A percentile compares a stretch with the other conserved stretches of the same genome.
phyloP scores from a whole-genome alignment of 1,140 invertebrate species.

The Papilio glaucus region DNA sequence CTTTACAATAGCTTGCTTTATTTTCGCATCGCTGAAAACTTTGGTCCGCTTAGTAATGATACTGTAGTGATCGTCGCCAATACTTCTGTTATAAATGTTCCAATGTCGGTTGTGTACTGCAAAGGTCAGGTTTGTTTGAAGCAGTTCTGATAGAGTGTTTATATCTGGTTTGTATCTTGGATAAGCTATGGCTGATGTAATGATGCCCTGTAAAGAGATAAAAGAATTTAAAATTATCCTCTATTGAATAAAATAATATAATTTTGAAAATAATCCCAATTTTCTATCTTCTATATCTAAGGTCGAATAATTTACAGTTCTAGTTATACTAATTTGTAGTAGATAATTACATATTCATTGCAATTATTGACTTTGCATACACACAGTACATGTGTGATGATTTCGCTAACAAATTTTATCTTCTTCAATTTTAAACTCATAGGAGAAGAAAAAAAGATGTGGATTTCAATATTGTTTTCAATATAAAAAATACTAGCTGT shows the following conservation, averaged over 20 bases:
- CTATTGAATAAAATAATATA: too few species aligned
- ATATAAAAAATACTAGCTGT: too few species aligned
- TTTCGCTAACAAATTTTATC: too few species aligned
- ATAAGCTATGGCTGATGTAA: conserved; percentile 74
- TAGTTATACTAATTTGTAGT: too few species aligned
- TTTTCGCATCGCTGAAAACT: conserved; percentile 62
- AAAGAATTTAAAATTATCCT: neutral
- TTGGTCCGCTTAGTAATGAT: conserved; percentile 56
- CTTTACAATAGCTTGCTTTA: conserved; percentile 63
- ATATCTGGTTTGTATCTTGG: conserved; percentile 69
- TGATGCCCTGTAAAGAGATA: conserved; percentile 62
- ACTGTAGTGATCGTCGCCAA: conserved; percentile 49
- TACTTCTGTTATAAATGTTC: conserved; percentile 58
- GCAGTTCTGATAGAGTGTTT: conserved; percentile 58
- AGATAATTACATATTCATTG: too few species aligned
- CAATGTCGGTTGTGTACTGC: conserved; percentile 70
- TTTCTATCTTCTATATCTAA: too few species aligned
- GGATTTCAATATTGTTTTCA: too few species aligned
- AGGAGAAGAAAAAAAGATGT: neutral
- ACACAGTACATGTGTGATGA: too few species aligned
- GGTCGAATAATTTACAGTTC: too few species aligned
- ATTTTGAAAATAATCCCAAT: too few species aligned
- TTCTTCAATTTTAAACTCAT: too few species aligned
- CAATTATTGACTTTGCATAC: too few species aligned
- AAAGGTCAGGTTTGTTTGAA: conserved; percentile 62